Evolutionary conservation across 2,888 invertebrate genomes (phyloP).

Genomic region (Drosophila mettleri): DNA sequence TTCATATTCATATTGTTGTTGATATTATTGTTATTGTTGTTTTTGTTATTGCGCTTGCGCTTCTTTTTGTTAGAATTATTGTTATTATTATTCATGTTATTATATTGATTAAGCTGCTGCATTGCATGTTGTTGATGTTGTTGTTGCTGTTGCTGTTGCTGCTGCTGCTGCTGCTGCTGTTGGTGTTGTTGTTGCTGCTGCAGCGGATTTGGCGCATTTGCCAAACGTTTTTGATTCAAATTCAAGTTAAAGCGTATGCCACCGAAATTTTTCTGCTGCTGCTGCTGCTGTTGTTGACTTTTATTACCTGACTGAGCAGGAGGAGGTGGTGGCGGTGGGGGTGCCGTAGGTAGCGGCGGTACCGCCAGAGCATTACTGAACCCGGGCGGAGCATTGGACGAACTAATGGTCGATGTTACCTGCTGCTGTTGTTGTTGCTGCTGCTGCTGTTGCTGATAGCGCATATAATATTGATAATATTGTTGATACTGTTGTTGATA

Average conservation of each 20-base stretch:
- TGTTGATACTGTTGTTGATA: constrained; percentile 81
- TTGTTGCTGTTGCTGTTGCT: constrained; percentile 29
- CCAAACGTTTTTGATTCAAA: constrained; percentile 84
- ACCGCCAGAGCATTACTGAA: constrained; percentile 85
- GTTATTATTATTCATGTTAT: constrained; percentile 39
- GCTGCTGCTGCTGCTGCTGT: constrained; percentile 37
- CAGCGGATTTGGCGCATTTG: constrained; percentile 82
- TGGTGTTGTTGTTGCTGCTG: constrained; percentile 64
- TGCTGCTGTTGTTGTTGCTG: constrained; percentile 63
- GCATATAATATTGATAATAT: constrained; percentile 83
- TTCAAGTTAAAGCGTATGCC: constrained; percentile 87
- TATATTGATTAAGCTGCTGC: constrained; percentile 53
- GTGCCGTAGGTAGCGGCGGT: constrained; percentile 87
- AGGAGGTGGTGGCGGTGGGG: constrained; percentile 85
- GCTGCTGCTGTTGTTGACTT: constrained; percentile 47
- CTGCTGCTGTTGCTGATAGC: constrained; percentile 71
- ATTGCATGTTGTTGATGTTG: constrained; percentile 37
- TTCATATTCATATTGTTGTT: constrained; percentile 74
- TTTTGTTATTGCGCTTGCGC: constrained; percentile 88
- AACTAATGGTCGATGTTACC: constrained; percentile 75
- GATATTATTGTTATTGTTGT: constrained; percentile 37
- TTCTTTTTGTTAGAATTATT: constrained; percentile 87
- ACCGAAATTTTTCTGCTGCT: constrained; percentile 84
- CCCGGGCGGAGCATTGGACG: constrained; percentile 85
- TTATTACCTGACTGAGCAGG: constrained; percentile 66